phyloP scores from a whole-genome alignment of 2,888 invertebrate species.

The Ryuthela nishihirai region DNA sequence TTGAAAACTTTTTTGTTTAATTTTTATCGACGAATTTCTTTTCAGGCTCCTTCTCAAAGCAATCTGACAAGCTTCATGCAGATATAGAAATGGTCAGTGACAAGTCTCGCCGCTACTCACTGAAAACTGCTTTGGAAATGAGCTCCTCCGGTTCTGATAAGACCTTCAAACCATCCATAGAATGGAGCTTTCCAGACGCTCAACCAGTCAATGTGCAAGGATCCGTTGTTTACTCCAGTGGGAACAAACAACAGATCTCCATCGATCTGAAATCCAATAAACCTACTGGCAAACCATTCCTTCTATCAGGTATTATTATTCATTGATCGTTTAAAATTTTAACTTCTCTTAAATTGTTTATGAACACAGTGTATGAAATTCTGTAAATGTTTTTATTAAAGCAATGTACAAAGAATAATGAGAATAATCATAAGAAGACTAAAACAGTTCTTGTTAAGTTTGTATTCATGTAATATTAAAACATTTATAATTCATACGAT shows the following conservation, averaged over 20 bases:
- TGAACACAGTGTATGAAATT: too few species aligned
- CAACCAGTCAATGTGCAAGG: conserved; percentile 25
- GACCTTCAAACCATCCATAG: conserved; percentile 10
- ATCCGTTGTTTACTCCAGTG: conserved; percentile 7
- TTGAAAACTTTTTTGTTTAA: too few species aligned
- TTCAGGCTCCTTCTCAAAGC: conserved; percentile 10
- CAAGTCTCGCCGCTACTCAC: background rate
- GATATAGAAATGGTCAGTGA: conserved; percentile 4
- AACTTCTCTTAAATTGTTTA: too few species aligned
- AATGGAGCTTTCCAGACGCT: background rate
- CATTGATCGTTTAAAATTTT: background rate
- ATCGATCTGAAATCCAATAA: conserved; percentile 28
- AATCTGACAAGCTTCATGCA: conserved; percentile 6
- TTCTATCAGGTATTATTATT: conserved; percentile 16
- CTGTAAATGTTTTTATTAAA: too few species aligned
- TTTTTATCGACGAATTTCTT: too few species aligned
- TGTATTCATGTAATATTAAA: background rate
- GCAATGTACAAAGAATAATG: too few species aligned
- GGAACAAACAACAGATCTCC: conserved; percentile 23
- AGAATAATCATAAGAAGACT: too few species aligned
- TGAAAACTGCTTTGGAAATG: conserved; percentile 3
- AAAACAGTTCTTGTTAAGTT: too few species aligned
- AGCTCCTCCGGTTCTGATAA: conserved; percentile 2
- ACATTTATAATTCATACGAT: background rate
- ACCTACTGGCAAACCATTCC: conserved; percentile 9